Conservation (phyloP, 2,888 invertebrate genomes). For the Ditula angustiorana region DNA sequence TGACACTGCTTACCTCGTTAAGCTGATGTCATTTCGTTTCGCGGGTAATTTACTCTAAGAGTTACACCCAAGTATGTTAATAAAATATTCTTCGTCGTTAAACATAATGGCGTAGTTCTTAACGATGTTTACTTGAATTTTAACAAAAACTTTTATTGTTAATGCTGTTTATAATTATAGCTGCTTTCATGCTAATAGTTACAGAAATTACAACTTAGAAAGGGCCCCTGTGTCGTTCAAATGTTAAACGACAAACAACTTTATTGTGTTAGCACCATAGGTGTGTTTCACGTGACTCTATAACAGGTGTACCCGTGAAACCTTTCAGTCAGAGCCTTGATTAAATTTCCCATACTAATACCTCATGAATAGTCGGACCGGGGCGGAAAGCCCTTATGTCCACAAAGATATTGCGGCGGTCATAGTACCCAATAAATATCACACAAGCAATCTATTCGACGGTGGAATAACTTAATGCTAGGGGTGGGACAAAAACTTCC, state of each 20-base stretch:
- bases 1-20: neutral
- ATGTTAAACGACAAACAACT: neutral
- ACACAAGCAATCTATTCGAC: conserved; percentile 15
- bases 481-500: neutral
- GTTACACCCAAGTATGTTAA: neutral
- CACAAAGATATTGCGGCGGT: conserved; percentile 23
- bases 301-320: conserved; percentile 2
- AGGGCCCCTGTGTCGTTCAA: neutral
- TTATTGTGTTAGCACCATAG: neutral
- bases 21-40: neutral
- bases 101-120: no score
- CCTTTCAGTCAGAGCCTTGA: conserved; percentile 17
- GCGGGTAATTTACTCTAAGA: neutral
- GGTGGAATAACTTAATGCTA: conserved; percentile 10
- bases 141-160: no score
- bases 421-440: conserved; percentile 20
- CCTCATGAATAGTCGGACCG: conserved; percentile 23
- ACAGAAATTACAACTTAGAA: neutral
- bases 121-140: no score
- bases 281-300: neutral
- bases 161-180: no score
- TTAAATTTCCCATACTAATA: conserved; percentile 35
- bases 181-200: no score
- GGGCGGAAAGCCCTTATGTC: conserved; percentile 7
- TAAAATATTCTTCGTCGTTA: neutral